These are phyloP conservation scores for Druon quercuslanigerum DNA, from an alignment of 1,140 invertebrate genomes.

Conservation along the genomic window DNA sequence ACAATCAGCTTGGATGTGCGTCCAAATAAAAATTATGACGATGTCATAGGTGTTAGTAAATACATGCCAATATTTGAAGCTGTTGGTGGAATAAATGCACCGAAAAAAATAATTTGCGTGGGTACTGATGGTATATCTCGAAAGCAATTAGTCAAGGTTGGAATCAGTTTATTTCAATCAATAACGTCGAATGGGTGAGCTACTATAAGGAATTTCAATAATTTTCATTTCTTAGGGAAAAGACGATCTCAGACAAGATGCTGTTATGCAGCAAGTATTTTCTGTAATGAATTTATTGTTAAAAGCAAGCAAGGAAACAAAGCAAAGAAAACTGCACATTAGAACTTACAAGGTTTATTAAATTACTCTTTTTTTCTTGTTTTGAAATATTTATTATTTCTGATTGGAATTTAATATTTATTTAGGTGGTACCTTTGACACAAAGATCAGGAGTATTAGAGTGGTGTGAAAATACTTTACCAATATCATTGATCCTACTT, in stretches of 20 bases:
- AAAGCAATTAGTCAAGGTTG: constrained; percentile 89
- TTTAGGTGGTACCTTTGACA: constrained; percentile 83
- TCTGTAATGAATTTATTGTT: constrained; percentile 88
- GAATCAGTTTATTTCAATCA: background rate
- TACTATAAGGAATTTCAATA: background rate
- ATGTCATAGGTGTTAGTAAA: constrained; percentile 74
- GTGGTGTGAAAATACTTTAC: constrained; percentile 93
- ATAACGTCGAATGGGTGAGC: constrained; percentile 3
- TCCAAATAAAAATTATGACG: constrained; percentile 78
- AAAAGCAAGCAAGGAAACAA: constrained; percentile 82
- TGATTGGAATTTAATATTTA: background rate
- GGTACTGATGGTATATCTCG: constrained; percentile 88
- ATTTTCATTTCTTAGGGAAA: constrained; percentile 78
- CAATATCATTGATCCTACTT: constrained; percentile 83
- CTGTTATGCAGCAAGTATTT: constrained; percentile 98
- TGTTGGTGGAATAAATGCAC: constrained; percentile 92
- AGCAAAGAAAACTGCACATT: constrained; percentile 84
- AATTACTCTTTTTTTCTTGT: background rate
- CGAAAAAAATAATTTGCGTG: constrained; percentile 88
- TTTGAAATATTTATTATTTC: background rate
- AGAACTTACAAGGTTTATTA: constrained; percentile 88
- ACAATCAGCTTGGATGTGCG: constrained; percentile 82
- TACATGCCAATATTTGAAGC: constrained; percentile 79
- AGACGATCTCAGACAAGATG: constrained; percentile 96
- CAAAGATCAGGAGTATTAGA: constrained; percentile 92